Conservation (phyloP, 2,797 vertebrate species). For the Amazona finschi region DNA sequence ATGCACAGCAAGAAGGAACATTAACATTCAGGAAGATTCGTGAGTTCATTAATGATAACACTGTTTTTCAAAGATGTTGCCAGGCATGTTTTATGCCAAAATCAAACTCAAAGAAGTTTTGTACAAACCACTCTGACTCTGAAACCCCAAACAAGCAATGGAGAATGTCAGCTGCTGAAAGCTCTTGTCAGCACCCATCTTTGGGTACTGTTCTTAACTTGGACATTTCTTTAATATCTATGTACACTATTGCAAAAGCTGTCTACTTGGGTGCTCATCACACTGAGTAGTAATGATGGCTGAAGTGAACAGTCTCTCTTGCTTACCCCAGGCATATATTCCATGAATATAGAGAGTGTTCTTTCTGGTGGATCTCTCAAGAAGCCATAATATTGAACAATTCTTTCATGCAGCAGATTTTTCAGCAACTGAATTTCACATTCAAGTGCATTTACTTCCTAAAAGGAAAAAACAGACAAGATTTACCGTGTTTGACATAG, state of each 20-base stretch:
- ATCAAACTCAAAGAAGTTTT: not conserved
- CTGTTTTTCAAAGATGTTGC: not conserved
- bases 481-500: not conserved
- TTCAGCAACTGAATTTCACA: constrained; percentile 98
- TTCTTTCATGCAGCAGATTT: constrained; percentile 93
- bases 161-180: not conserved
- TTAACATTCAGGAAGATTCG: not conserved
- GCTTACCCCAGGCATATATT: constrained; percentile 98
- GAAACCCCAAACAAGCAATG: not conserved
- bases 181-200: not conserved
- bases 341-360: constrained; percentile 98
- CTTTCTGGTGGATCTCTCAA: constrained; percentile 90
- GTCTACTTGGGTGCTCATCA: not conserved
- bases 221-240: not conserved
- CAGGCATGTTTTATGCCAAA: not conserved
- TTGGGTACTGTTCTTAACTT: not conserved
- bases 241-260: not conserved
- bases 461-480: not conserved
- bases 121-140: not conserved
- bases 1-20: not conserved
- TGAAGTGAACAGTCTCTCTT: not conserved
- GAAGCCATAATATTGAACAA: constrained; percentile 98
- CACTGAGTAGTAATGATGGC: accelerated
- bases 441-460: constrained; percentile 98
- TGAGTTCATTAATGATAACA: not conserved